Evolutionary conservation across 2,888 invertebrate genomes (phyloP), one percentile per base, ranked within the genome.

Genomic region (Ophonus ardosiacus): DNA sequence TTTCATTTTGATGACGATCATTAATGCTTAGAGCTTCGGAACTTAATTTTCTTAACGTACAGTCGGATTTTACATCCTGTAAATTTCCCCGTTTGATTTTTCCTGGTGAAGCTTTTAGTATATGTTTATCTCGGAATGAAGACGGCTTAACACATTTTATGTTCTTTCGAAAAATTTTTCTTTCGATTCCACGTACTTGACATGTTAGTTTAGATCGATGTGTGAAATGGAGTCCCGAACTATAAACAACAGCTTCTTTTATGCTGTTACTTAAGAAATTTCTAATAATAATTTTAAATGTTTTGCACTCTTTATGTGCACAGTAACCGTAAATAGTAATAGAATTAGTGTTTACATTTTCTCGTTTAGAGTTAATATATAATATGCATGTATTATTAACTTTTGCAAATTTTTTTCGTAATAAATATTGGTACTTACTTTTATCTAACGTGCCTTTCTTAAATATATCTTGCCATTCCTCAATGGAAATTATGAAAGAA

Each of bases 161-260:
- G 0, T 68, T 7, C 0, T 38, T 68, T 17, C 68, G 13, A 15
- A 68, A 38, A 13, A 68, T 0, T 31, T 40, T 31, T n/a, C 68
- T 31, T 38, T 68, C 68, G 8, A 68, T 17, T 31, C 68, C 68
- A n/a, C 68, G 31, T 17, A 68, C 68, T 68, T 68, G 68, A n/a
- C 40, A 40, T 7, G 68, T 68, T 13, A 68, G 8, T 68, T 38
- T 68, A 17, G 13, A 13, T 15, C 3, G 5, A 38, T 38, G 68
- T 8, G 38, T n/a, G 38, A 31, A 68, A 38, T 68, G 10, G n/a
- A 7, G 8, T 4, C 4, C 65, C 15, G 21, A 31, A 65, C 21
- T n/a, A n/a, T n/a, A n/a, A n/a, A n/a, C n/a, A n/a, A n/a, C n/a
- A n/a, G n/a, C n/a, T n/a, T n/a, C n/a, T n/a, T n/a, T n/a, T n/a